Evolutionary conservation across 2,888 invertebrate species (phyloP).

Genomic region (Rhagophthalmus giganteus): DNA sequence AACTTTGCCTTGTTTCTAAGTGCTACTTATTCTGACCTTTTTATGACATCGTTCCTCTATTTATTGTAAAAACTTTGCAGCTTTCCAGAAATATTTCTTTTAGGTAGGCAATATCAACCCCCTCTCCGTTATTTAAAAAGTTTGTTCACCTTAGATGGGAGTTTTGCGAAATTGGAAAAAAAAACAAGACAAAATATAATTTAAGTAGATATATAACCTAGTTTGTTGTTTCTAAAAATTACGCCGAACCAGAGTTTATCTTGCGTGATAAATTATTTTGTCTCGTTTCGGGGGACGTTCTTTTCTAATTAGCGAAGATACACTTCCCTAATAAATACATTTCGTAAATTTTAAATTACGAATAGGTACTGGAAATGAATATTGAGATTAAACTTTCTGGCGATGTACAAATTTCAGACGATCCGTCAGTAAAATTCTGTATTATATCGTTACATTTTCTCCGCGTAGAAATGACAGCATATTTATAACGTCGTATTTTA

Average conservation of each 20-base stretch:
- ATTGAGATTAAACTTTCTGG: conserved; percentile 25
- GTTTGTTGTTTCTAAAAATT: conserved; percentile 27
- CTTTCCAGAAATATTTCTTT: conserved; percentile 49
- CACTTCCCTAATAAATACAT: conserved; percentile 6
- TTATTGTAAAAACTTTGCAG: conserved; percentile 48
- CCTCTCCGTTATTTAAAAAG: conserved; percentile 51
- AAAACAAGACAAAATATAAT: conserved; percentile 42
- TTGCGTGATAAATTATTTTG: conserved; percentile 7
- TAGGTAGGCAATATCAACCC: conserved; percentile 49
- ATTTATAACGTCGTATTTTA: conserved; percentile 38
- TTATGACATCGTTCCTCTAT: conserved; percentile 44
- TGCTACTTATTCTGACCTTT: conserved; percentile 34
- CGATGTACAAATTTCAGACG: conserved; percentile 37
- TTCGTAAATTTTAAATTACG: conserved; percentile 8
- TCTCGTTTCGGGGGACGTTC: too few relatives aligned
- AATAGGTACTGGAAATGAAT: conserved; percentile 16
- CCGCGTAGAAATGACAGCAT: conserved; percentile 38
- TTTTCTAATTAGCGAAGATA: too few relatives aligned
- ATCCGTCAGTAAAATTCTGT: conserved; percentile 38
- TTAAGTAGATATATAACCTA: conserved; percentile 31
- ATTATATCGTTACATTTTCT: conserved; percentile 39
- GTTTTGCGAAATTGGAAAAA: conserved; percentile 36
- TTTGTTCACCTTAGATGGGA: conserved; percentile 46
- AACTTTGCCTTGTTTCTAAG: conserved; percentile 40
- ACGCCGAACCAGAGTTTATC: conserved; percentile 9